Evolutionary conservation across 2,888 invertebrate species (phyloP), one percentile per base, ranked within the genome.

Genomic region (Trilocha varians): DNA sequence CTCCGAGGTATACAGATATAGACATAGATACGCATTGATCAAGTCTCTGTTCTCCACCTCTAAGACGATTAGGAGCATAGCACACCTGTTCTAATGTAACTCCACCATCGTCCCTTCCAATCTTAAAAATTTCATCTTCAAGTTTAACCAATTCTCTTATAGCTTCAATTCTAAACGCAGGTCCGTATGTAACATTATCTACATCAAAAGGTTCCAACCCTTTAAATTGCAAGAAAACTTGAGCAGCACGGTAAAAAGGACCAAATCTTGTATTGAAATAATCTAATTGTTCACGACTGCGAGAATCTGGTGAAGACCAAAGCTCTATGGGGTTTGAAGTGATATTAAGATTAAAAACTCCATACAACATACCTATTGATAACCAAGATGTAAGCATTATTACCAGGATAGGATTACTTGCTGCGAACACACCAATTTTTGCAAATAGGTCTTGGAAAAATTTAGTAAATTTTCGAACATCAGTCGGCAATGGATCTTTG

Each of bases 301-400:
- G 87, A 55, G 96, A 96, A 16, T 86, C 75, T 1, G 94, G 92
- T 0, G 96, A 88, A 0, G 98, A 95, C 99, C 99, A 99, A 35
- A 99, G 88, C 67, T 98, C 94, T 1, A 97, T 91, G 0, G 98
- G 98, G 69, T 97, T 91, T 0, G 96, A 91, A 0, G 95, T 96
- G 1, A 98, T 87, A 46, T 89, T 73, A 49, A 97, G 72, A 42
- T 82, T 82, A 0, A 82, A 43, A 8, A 91, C 82, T n/a, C 97
- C 97, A 50, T 88, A 89, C 3, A 89, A 80, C 44, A 95, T 76
- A 0, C 79, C 83, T 5, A 90, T 75, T 3, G 57, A 56, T 34
- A 91, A 43, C 82, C 92, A 89, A 0, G 90, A 87, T 16, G 89
- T 88, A 6, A 91, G 43, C 58, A 90, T 87, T 13, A 96, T 70